Base-by-base conservation (phyloP, 2,113 vertebrate genomes). In the Centropus bengalensis region DNA sequence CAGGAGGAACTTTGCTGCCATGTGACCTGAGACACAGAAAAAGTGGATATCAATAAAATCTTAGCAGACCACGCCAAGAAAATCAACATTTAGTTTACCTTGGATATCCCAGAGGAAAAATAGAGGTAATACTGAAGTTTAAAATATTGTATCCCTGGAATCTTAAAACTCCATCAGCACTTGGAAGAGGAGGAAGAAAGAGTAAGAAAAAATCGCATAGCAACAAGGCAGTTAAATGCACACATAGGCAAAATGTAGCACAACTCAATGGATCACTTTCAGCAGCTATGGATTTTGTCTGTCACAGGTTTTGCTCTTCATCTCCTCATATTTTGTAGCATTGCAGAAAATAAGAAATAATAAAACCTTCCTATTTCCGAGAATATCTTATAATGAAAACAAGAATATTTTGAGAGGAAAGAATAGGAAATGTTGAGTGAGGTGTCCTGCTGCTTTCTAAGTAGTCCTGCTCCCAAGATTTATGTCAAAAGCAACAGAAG, bases 331-430 rank as follows among this genome's bases (percentile, higher is more conserved):
- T 95, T 92, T 92, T 91, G 85, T 80, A 96, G 73, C 62, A 91
- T 66, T 81, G 59, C 16, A 66, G 42, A 27, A 12, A 64, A 86
- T 83, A 86, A 79, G 86, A 67, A 94, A 69, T 88, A 95, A 95
- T 94, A 95, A 96, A 91, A 28, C 77, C 38, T 96, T 94, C 82
- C 81, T 42, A 14, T 93, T 94, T 95, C 64, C 88, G 87, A 88
- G 88, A 91, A 68, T 58, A 32, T 60, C 88, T 91, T 89, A 70
- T 93, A 96, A 94, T 92, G 88, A 96, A 97, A 97, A 94, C 94
- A 96, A 94, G 94, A 94, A 91, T 96, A 96, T 96, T 96, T 96
- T 95, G 90, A 96, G 88, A 95, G n/a, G 79, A 96, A 94, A 96
- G 69, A 93, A 95, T 93, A 94, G 95, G 96, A 96, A 96, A 95